Percentiles rank a stretch among this genome's conserved stretches.
Evolutionary conservation across 2,888 invertebrate genomes (phyloP).

Genomic region (Cephus rjabovi): DNA sequence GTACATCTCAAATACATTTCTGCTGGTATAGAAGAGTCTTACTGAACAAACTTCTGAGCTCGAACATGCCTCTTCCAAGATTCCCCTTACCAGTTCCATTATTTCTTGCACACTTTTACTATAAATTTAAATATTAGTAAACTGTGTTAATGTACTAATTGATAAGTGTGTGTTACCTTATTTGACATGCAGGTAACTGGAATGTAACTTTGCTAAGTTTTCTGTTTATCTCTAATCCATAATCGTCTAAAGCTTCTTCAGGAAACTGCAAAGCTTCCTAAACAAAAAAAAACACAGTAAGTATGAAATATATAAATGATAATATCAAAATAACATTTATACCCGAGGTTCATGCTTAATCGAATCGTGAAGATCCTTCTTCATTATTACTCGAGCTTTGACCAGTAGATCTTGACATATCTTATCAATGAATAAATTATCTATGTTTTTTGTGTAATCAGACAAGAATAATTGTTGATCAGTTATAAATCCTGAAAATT

Average conservation of each 20-base stretch:
- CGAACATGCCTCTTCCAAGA: constrained; percentile 75
- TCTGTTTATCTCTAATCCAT: constrained; percentile 38
- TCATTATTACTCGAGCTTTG: constrained; percentile 79
- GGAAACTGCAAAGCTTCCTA: constrained; percentile 37
- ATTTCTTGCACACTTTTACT: constrained; percentile 76
- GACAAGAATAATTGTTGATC: constrained; percentile 72
- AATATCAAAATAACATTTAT: constrained; percentile 24
- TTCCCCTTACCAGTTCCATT: constrained; percentile 73
- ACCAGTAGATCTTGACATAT: constrained; percentile 79
- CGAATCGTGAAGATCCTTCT: constrained; percentile 83
- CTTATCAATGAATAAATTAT: constrained; percentile 81
- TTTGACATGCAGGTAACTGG: constrained; percentile 68
- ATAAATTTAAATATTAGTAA: constrained; percentile 41
- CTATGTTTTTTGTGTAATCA: constrained; percentile 80
- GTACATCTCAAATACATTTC: constrained; percentile 82
- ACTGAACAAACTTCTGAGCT: constrained; percentile 74
- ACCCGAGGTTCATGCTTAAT: constrained; percentile 66
- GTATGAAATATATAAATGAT: not conserved
- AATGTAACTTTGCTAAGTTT: constrained; percentile 60
- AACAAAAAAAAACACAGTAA: constrained; percentile 14
- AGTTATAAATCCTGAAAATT: constrained; percentile 69
- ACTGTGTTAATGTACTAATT: constrained; percentile 12
- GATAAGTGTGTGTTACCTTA: constrained; percentile 63
- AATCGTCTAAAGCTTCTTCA: constrained; percentile 33
- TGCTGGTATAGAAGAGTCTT: constrained; percentile 76